phyloP scores from a whole-genome alignment of 2,888 invertebrate genomes.

The Seladonia tumulorum region DNA sequence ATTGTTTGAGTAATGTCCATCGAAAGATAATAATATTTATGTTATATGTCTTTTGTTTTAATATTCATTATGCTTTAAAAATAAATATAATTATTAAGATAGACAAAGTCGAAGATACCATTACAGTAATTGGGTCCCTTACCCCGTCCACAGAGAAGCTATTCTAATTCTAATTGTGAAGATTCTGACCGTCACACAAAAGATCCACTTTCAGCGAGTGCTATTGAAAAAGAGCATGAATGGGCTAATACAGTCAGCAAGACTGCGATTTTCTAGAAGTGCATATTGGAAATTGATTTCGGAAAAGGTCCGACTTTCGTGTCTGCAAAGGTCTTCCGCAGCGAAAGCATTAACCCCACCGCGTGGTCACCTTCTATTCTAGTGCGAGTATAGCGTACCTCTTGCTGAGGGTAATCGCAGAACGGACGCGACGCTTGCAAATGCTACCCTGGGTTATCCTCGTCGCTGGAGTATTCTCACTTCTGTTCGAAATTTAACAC shows the following conservation, averaged over 20 bases:
- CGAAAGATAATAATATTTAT: no score
- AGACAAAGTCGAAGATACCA: no score
- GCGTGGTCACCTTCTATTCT: constrained; percentile 77
- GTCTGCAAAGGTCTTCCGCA: not conserved
- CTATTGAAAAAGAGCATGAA: not conserved
- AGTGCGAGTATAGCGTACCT: constrained; percentile 67
- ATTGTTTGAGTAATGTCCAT: no score
- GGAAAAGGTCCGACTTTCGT: not conserved
- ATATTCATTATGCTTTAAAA: no score
- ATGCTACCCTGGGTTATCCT: constrained; percentile 50
- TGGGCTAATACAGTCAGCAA: not conserved
- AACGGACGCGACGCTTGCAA: constrained; percentile 31
- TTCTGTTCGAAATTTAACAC: constrained; percentile 8
- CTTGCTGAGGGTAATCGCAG: constrained; percentile 56
- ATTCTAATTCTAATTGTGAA: not conserved
- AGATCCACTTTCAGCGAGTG: not conserved
- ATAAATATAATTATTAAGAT: no score
- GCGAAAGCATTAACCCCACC: constrained; percentile 75
- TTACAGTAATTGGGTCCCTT: no score
- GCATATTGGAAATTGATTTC: constrained; percentile 31
- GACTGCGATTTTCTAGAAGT: not conserved
- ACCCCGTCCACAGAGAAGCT: not conserved
- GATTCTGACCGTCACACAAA: not conserved
- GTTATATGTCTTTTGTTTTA: no score
- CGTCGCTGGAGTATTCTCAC: constrained; percentile 48